Evolutionary conservation across 2,888 invertebrate species (phyloP), one percentile per base, ranked within the genome.

Genomic region (Ctenicera cuprea): DNA sequence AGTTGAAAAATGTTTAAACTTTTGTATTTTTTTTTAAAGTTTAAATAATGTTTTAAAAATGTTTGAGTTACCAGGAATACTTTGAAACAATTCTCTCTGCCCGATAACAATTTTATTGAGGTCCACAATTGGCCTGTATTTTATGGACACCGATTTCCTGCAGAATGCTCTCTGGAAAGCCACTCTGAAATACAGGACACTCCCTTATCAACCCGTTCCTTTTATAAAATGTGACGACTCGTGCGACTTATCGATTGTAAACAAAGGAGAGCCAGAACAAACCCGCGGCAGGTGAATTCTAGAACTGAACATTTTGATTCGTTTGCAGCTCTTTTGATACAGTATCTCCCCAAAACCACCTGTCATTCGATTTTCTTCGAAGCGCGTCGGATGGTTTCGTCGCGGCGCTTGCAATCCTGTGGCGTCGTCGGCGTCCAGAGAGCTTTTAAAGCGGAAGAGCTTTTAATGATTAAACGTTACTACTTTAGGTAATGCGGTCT

Each of bases 321-420:
- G 75, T 64, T 74, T 75, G 76, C 74, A 75, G 76, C 75, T 72
- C 76, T 78, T 80, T 77, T 79, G 79, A 78, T 79, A 78, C 75
- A 73, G 69, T 74, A 75, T 77, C 74, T 73, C 77, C 77, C 76
- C 74, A 76, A 79, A 80, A 80, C 80, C 80, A 80, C 80, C 80
- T 80, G 80, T 80, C 80, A 79, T 68, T 78, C 78, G 78, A 69
- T 65, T 74, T 77, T 73, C 77, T 78, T 80, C 80, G 80, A 72
- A 64, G 26, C 18, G 37, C 48, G 61, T 77, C 80, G 80, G 67
- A 16, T n/a, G 4, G 8, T 33, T 59, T 76, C 79, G 79, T 38
- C 41, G 38, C 71, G 76, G 77, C 78, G 79, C 79, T 77, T 76
- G 76, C 73, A 78, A 72, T 71, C 68, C 74, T 68, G 71, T 69